Conservation (phyloP, 2,113 vertebrate species). For the Trematocara unimaculatum region DNA sequence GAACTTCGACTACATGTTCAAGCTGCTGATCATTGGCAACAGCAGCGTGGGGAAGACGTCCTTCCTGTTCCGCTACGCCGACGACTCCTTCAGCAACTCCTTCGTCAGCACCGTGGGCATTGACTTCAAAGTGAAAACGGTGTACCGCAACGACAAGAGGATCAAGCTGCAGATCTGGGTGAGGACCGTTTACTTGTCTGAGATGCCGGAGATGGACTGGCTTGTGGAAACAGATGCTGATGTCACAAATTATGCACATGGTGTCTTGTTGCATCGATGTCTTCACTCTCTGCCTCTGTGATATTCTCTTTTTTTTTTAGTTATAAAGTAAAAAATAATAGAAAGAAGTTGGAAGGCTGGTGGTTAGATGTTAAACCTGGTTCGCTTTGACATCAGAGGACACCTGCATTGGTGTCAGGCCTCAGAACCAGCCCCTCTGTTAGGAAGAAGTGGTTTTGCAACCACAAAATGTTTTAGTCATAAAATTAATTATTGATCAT, state of each 20-base stretch:
- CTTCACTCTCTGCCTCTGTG: background rate
- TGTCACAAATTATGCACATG: background rate
- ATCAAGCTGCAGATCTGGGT: conserved; percentile 99
- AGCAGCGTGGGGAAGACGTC: conserved; percentile 97
- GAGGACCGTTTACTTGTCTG: conserved; percentile 41
- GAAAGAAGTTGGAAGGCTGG: background rate
- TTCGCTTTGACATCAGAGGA: accelerated
- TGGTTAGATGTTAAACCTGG: background rate
- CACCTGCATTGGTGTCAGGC: background rate
- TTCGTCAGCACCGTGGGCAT: conserved; percentile 98
- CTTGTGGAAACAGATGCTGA: background rate
- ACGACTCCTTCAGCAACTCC: conserved; percentile 94
- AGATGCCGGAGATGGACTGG: background rate
- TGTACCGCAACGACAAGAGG: conserved; percentile 94
- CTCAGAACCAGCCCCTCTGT: background rate
- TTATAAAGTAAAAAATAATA: background rate
- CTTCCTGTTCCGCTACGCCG: conserved; percentile 92
- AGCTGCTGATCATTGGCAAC: conserved; percentile 96
- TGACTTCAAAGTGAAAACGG: conserved; percentile 98
- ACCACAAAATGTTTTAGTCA: background rate
- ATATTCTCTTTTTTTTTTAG: background rate
- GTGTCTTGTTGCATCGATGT: background rate
- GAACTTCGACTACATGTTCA: conserved; percentile 99
- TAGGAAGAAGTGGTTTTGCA: background rate
- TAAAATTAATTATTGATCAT: background rate